Conservation (phyloP, 2,888 invertebrate genomes). For the Ennomos quercinarius region DNA sequence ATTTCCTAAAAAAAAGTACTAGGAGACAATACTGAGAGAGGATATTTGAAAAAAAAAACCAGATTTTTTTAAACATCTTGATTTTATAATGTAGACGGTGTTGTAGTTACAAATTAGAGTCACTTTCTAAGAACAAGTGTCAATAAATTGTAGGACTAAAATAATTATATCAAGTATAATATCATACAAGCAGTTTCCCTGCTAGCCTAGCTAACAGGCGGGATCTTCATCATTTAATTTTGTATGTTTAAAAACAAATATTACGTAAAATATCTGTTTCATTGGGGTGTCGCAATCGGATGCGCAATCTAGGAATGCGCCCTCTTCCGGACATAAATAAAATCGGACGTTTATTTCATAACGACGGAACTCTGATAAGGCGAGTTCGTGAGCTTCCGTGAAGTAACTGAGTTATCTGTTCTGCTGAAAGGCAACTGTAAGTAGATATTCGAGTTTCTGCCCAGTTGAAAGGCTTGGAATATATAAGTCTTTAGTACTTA, state of each 20-base stretch:
- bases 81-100: no score
- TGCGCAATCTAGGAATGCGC: slow-evolving; percentile 68
- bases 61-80: no score
- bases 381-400: slow-evolving; percentile 57
- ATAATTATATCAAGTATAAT: no score
- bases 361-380: slow-evolving; percentile 78
- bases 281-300: slow-evolving; percentile 71
- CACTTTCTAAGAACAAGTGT: no score
- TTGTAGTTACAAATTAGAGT: no score
- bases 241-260: slow-evolving; percentile 23
- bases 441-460: slow-evolving; percentile 5
- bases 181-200: no score
- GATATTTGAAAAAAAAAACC: no score
- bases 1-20: no score
- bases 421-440: slow-evolving; percentile 24
- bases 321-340: slow-evolving; percentile 79
- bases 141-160: no score
- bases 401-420: slow-evolving; percentile 40
- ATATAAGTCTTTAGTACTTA: slow-evolving; percentile 20
- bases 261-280: slow-evolving; percentile 72
- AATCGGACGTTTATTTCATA: slow-evolving; percentile 76
- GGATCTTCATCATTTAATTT: no score
- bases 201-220: no score
- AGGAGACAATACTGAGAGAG: no score
- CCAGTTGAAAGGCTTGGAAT: slow-evolving; percentile 50